Conservation (phyloP, 1,140 invertebrate species). For the Tetraneura akinire region DNA sequence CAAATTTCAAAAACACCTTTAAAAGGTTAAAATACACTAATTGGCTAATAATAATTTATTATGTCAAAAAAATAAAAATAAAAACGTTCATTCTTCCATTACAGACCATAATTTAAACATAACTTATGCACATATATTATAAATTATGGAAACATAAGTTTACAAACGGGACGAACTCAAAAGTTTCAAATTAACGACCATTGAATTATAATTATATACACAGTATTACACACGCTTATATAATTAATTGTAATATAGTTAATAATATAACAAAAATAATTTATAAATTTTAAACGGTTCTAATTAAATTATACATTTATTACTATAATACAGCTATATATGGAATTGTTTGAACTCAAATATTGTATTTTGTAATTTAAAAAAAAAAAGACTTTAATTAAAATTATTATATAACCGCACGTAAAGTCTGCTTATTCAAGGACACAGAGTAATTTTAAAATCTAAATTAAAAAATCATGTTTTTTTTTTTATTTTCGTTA, state of each 20-base stretch:
- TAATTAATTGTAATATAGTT: background rate
- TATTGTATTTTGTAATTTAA: no score
- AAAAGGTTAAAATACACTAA: slow-evolving; percentile 5
- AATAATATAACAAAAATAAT: background rate
- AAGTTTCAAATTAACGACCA: background rate
- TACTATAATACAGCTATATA: no score
- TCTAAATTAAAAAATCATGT: no score
- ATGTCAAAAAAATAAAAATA: background rate
- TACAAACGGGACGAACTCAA: background rate
- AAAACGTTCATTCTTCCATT: background rate
- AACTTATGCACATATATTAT: background rate
- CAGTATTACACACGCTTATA: background rate
- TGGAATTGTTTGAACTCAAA: no score
- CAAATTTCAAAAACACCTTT: background rate
- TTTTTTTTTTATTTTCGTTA: no score
- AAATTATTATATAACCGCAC: no score
- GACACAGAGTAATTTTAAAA: no score
- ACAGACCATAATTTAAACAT: background rate
- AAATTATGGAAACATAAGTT: no score
- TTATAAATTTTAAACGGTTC: background rate
- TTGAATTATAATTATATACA: background rate
- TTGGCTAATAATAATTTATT: background rate
- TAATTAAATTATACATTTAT: no score
- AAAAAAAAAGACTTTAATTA: no score
- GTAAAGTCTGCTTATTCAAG: no score